These are phyloP conservation scores for Trichopoda pennipes DNA, from an alignment of 2,888 invertebrate species.

Conservation along the genomic window DNA sequence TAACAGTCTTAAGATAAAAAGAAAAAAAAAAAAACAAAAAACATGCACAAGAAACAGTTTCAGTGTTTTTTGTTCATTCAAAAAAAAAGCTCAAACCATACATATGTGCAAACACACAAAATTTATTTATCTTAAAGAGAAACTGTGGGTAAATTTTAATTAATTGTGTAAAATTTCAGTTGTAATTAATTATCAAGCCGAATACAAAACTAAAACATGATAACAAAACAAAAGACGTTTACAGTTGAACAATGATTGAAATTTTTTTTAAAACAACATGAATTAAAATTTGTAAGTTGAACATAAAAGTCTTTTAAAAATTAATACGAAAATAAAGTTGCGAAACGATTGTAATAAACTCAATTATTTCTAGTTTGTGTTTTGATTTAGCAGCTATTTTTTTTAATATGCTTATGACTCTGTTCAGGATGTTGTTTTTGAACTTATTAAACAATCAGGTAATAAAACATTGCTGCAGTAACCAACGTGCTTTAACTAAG, in stretches of 20 bases:
- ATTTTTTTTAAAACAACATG: neutral
- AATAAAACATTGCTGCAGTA: too few relatives aligned
- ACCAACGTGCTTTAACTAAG: too few relatives aligned
- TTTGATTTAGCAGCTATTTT: too few relatives aligned
- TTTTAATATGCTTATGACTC: too few relatives aligned
- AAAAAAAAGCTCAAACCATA: conserved; percentile 5
- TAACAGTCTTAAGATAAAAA: conserved; percentile 14
- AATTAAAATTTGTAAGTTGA: too few relatives aligned
- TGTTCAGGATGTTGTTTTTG: too few relatives aligned
- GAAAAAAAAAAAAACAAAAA: too few relatives aligned
- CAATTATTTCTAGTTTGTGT: too few relatives aligned
- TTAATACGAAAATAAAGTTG: too few relatives aligned
- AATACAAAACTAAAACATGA: neutral
- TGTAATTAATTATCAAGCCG: conserved; percentile 54
- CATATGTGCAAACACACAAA: neutral
- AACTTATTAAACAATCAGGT: too few relatives aligned
- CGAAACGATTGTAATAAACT: too few relatives aligned
- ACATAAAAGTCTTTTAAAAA: too few relatives aligned
- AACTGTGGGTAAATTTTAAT: conserved; percentile 72
- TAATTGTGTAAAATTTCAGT: conserved; percentile 50
- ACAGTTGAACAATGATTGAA: neutral
- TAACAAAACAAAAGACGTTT: conserved; percentile 10
- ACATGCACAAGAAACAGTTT: conserved; percentile 5
- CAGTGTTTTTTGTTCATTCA: conserved; percentile 4
- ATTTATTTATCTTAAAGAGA: conserved; percentile 66